Conservation (phyloP, 1,140 invertebrate species). For the Drosophila kohkoa region DNA sequence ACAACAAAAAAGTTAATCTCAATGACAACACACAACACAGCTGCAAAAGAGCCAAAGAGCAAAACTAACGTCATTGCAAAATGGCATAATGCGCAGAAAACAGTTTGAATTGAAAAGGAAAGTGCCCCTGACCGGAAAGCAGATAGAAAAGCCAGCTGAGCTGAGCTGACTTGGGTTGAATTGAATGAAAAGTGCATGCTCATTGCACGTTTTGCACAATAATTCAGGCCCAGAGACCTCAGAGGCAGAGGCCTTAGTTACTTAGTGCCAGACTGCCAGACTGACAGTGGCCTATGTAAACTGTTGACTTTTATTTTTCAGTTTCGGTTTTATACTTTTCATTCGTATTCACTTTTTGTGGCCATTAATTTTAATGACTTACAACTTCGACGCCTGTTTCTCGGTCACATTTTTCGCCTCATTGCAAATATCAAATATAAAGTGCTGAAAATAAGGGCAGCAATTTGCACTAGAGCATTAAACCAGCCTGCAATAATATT, state of each 20-base stretch:
- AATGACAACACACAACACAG: slow-evolving; percentile 41
- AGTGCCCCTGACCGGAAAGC: slow-evolving; percentile 79
- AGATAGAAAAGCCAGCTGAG: slow-evolving; percentile 37
- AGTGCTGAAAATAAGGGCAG: slow-evolving; percentile 21
- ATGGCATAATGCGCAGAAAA: slow-evolving; percentile 74
- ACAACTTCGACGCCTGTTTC: slow-evolving; percentile 31
- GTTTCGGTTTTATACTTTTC: slow-evolving; percentile 6
- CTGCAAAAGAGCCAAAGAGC: slow-evolving; percentile 2
- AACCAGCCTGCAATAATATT: neutral
- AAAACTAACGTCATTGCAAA: slow-evolving; percentile 62
- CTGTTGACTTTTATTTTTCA: slow-evolving; percentile 27
- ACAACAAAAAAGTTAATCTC: slow-evolving; percentile 32
- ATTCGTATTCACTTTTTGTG: slow-evolving; percentile 6
- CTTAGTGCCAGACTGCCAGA: neutral
- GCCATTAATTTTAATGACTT: slow-evolving; percentile 69
- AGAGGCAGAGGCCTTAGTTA: slow-evolving; percentile 5
- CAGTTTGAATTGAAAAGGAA: slow-evolving; percentile 71
- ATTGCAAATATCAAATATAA: slow-evolving; percentile 30
- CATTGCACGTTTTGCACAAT: slow-evolving; percentile 55
- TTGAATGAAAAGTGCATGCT: slow-evolving; percentile 57
- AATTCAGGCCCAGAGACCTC: slow-evolving; percentile 31
- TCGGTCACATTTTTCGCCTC: neutral
- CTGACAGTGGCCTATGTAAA: slow-evolving; percentile 17
- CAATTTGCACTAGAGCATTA: neutral
- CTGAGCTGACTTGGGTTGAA: slow-evolving; percentile 23